Conservation (phyloP, 2,113 vertebrate genomes). For the Isichthys henryi region DNA sequence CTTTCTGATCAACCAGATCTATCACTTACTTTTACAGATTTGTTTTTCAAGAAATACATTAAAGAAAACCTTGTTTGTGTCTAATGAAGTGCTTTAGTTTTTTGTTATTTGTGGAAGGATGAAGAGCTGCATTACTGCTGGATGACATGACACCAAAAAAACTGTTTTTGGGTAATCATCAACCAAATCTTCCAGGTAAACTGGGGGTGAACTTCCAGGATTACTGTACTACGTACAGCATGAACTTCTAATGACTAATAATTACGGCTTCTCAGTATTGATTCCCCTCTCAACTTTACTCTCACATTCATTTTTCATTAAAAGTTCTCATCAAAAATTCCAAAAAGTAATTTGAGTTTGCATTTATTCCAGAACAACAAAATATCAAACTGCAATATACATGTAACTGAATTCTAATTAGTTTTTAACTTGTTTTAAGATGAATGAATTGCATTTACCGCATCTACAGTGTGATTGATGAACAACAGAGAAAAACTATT, state of each 20-base stretch:
- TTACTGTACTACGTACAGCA: not conserved
- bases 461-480: not conserved
- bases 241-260: not conserved
- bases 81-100: not conserved
- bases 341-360: not conserved
- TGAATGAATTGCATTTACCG: not conserved
- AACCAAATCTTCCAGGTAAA: not conserved
- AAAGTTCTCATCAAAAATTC: not conserved
- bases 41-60: not conserved
- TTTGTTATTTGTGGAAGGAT: not conserved
- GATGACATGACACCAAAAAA: not conserved
- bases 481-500: not conserved
- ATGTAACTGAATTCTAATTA: not conserved
- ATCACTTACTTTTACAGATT: not conserved
- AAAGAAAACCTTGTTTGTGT: not conserved
- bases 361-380: not conserved
- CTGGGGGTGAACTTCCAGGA: not conserved
- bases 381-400: not conserved
- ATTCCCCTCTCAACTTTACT: not conserved
- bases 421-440: not conserved
- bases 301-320: not conserved
- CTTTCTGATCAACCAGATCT: not conserved
- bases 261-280: not conserved
- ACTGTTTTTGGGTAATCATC: not conserved
- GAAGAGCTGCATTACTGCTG: not conserved